Base-by-base conservation (phyloP, 2,113 vertebrate genomes). In the Phylloscopus trochiloides region DNA sequence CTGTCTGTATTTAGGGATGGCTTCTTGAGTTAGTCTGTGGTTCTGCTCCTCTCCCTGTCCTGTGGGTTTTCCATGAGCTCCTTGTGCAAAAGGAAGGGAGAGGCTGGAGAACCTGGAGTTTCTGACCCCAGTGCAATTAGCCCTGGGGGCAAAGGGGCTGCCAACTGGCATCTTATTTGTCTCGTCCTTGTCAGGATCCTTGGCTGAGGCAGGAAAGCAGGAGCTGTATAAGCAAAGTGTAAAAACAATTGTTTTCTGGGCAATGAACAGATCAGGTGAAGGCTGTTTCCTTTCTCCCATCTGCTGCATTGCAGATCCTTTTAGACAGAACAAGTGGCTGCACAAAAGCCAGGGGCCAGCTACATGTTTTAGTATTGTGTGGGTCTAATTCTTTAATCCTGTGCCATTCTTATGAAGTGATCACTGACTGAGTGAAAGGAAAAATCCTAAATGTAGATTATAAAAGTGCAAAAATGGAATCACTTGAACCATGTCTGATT, bases 341-440 rank as follows among this genome's bases (percentile, higher is more conserved):
- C 43, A 96, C 90, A 97, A 96, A 95, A 96, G 90, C 59, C 82
- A 94, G 95, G 72, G 96, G 88, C 85, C 92, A 74, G 85, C 81
- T 90, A 92, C 62, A 32, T 54, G 43, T 87, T 94, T 92, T 1
- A 1, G 81, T 83, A 95, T 97, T 93, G 81, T 97, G 74, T 62
- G 25, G 21, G 15, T 72, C 58, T 95, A 95, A 94, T 85, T 94
- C 95, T 88, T 89, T 93, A 96, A 94, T 92, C 94, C 92, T 25
- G 6, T 80, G 63, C 63, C 55, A 66, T 95, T 93, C 87, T 93
- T 70, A 66, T 47, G 40, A 83, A 77, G 78, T 2, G 77, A 88
- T 89, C 85, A 43, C 66, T 73, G 78, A 68, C 45, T 42, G 58
- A 32, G 70, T 92, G 78, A 81, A 92, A 87, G 66, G 73, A 85